These are phyloP conservation scores for Zelleria hepariella DNA, from an alignment of 2,888 invertebrate genomes.

Conservation along the genomic window DNA sequence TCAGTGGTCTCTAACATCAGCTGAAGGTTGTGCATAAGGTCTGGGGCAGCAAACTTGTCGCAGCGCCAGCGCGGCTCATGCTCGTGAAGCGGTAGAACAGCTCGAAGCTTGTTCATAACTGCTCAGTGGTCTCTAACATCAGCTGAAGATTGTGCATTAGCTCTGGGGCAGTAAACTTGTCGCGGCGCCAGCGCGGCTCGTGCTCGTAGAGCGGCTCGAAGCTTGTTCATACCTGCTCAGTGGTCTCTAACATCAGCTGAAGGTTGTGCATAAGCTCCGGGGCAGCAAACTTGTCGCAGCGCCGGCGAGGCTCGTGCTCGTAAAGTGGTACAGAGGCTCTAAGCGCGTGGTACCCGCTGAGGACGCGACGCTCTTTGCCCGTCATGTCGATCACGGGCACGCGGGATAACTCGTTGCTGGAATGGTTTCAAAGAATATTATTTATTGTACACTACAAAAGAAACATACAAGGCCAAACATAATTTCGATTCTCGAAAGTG, in stretches of 20 bases:
- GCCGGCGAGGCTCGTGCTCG: conserved; percentile 75
- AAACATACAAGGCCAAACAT: no score
- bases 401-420: conserved; percentile 79
- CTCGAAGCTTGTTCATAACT: no score
- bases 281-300: conserved; percentile 79
- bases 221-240: conserved; percentile 89
- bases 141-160: conserved; percentile 92
- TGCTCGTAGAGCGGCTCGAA: conserved; percentile 76
- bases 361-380: conserved; percentile 92
- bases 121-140: conserved; percentile 94
- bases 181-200: conserved; percentile 73
- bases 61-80: conserved; percentile 74
- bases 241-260: conserved; percentile 90
- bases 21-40: conserved; percentile 92
- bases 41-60: conserved; percentile 85
- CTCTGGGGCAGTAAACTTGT: conserved; percentile 87
- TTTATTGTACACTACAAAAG: background rate
- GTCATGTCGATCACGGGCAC: conserved; percentile 99
- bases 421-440: background rate
- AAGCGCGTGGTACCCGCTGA: conserved; percentile 94
- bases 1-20: conserved; percentile 90
- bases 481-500: no score
- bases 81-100: conserved; percentile 76
- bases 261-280: conserved; percentile 96
- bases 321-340: conserved; percentile 78